Percentiles rank a stretch among this genome's conserved stretches.
phyloP scores from a whole-genome alignment of 2,888 invertebrate species.

The Tenthredo distinguenda region DNA sequence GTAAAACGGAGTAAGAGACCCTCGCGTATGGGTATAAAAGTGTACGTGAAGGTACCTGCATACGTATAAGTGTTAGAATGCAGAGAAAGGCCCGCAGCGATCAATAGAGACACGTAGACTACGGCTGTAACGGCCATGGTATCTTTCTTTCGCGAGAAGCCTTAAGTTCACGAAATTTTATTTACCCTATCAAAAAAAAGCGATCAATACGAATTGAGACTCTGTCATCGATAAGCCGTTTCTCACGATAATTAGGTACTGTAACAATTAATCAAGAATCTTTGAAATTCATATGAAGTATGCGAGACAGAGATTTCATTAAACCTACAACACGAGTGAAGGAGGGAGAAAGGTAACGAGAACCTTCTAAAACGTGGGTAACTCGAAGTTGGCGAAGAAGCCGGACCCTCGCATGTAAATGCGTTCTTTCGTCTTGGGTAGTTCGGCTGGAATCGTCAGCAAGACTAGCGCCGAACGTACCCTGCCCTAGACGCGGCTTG shows the following conservation, averaged over 20 bases:
- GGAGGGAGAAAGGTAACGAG: too few species aligned
- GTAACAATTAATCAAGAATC: too few species aligned
- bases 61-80: constrained; percentile 10
- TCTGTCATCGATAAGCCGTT: too few species aligned
- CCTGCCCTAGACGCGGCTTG: too few species aligned
- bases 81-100: constrained; percentile 60
- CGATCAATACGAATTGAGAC: too few species aligned
- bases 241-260: too few species aligned
- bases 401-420: too few species aligned
- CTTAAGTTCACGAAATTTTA: background rate
- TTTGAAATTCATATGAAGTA: background rate
- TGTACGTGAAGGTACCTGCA: background rate
- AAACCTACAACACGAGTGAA: background rate
- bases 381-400: too few species aligned
- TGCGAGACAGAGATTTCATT: background rate
- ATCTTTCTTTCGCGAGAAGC: background rate
- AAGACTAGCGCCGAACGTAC: too few species aligned
- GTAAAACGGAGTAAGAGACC: constrained; percentile 11
- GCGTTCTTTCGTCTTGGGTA: too few species aligned
- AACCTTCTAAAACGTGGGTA: too few species aligned
- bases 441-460: too few species aligned
- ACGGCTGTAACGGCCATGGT: background rate
- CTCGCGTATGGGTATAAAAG: background rate
- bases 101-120: constrained; percentile 60
- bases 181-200: background rate